Percentiles rank a stretch among this genome's conserved stretches.
phyloP scores from a whole-genome alignment of 2,113 vertebrate species.

The Lamprologus callipterus region DNA sequence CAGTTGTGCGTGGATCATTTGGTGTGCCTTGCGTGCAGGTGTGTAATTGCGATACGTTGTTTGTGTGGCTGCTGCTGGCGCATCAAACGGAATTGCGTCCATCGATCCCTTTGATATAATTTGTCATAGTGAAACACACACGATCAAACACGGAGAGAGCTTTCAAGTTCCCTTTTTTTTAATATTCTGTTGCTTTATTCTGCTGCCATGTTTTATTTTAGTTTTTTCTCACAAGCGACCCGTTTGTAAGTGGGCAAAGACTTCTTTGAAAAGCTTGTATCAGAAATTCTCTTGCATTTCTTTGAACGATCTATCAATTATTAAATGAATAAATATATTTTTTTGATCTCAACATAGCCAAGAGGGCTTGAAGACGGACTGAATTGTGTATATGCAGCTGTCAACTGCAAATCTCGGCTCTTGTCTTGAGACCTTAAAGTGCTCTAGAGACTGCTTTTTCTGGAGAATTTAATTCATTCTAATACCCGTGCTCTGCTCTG shows the following conservation, averaged over 20 bases:
- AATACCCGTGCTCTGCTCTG: conserved; percentile 18
- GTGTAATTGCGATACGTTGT: conserved; percentile 51
- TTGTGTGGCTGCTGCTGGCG: conserved; percentile 27
- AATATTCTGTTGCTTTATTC: not conserved
- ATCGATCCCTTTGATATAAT: conserved; percentile 36
- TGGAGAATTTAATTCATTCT: conserved; percentile 27
- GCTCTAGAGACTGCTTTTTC: conserved; percentile 9
- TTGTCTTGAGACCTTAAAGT: conserved; percentile 1
- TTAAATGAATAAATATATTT: not conserved
- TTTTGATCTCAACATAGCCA: not conserved
- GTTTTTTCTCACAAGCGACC: not conserved
- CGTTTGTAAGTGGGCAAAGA: not conserved
- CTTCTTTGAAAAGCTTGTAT: not conserved
- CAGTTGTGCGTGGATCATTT: conserved; percentile 53
- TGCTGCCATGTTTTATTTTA: not conserved
- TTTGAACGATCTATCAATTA: not conserved
- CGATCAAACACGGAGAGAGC: not conserved
- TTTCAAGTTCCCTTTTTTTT: not conserved
- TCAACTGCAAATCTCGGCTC: not conserved
- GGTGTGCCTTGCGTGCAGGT: conserved; percentile 55
- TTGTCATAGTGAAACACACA: not conserved
- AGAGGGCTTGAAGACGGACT: not conserved
- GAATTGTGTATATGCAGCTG: not conserved
- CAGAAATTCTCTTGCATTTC: not conserved
- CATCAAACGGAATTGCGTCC: conserved; percentile 15